Base-by-base conservation (phyloP, 2,888 invertebrate genomes). In the Liposcelis brunnea region DNA sequence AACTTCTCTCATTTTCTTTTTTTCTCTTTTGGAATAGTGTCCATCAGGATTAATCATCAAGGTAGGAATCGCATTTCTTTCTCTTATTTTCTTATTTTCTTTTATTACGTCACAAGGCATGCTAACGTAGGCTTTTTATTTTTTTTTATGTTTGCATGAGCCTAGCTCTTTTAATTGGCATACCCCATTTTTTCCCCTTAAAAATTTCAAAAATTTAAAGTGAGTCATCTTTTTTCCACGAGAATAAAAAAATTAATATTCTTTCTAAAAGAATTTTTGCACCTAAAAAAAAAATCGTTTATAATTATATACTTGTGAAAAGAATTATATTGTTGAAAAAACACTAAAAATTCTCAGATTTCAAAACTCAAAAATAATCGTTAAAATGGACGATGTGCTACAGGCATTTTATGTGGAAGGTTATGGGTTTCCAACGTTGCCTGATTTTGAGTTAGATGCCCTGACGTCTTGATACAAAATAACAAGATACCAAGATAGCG, bases 271-370 rank as follows among this genome's bases (percentile, higher is more conserved):
- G 3, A 21, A 21, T 21, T 6, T 16, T 11, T 10, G 4, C 38
- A 11, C 14, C 42, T 42, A n/a, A n/a, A n/a, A n/a, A n/a, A n/a
- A n/a, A n/a, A n/a, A n/a, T n/a, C n/a, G n/a, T n/a, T n/a, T 14
- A 42, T 31, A 42, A 42, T 26, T 14, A 42, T 42, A 42, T 12
- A 42, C 18, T 18, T 21, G 40, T 11, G 40, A 40, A 45, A 45
- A 48, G 35, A 46, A 35, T 42, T 36, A 46, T 47, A 33, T 45
- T 37, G 48, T 31, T 35, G 19, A 42, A n/a, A 42, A 42, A 14
- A 11, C 15, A n/a, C n/a, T 15, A 21, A 42, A 19, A 16, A 40
- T 11, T 21, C 34, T 45, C 45, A 40, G 14, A 40, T 18, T 18
- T 32, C 32, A 15, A 44, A 36, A 35, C 4, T 3, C 14, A 8